These are phyloP conservation scores for Hyposoter dolosus DNA, from an alignment of 2,888 invertebrate species.

Conservation along the genomic window DNA sequence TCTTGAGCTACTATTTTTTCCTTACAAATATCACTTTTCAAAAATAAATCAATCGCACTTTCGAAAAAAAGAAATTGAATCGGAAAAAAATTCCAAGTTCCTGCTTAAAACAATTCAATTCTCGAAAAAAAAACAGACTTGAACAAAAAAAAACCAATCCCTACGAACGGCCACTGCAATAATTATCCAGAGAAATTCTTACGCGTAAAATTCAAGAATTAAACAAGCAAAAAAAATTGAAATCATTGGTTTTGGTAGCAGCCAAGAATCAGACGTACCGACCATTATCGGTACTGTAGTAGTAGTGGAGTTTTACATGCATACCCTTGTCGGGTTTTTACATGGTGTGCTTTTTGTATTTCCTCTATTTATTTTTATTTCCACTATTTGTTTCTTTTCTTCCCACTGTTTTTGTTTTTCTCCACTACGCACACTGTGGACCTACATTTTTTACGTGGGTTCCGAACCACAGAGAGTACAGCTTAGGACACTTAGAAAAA, in stretches of 20 bases:
- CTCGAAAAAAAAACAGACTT: not conserved
- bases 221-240: not conserved
- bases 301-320: too few relatives aligned
- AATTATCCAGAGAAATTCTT: not conserved
- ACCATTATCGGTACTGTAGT: not conserved
- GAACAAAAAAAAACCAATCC: not conserved
- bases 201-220: not conserved
- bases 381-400: too few relatives aligned
- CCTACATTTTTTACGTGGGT: too few relatives aligned
- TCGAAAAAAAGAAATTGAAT: not conserved
- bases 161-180: not conserved
- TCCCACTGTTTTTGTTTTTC: too few relatives aligned
- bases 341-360: too few relatives aligned
- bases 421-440: too few relatives aligned
- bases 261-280: not conserved
- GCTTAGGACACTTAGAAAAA: too few relatives aligned
- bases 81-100: not conserved
- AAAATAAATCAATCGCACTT: slow-evolving; percentile 1
- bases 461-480: too few relatives aligned
- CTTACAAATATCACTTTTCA: not conserved
- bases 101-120: not conserved
- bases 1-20: not conserved
- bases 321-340: too few relatives aligned
- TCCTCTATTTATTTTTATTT: too few relatives aligned
- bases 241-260: not conserved